Conservation (phyloP, 1,140 invertebrate genomes). For the Parasteatoda tepidariorum region DNA sequence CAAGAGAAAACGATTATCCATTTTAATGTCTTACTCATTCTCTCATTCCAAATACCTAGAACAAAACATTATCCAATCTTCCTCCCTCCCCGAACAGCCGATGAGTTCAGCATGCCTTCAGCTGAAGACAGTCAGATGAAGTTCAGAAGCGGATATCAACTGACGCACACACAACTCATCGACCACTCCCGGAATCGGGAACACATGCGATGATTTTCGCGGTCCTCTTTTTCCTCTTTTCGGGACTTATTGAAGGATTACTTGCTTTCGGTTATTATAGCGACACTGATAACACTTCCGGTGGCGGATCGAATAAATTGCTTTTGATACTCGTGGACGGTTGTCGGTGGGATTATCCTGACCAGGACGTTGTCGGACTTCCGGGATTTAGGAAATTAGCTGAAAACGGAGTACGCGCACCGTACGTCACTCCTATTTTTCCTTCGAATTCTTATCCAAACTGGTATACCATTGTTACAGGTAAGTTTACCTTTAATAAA, state of each 20-base stretch:
- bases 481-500: too few species aligned
- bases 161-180: not conserved
- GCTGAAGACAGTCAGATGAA: not conserved
- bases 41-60: too few species aligned
- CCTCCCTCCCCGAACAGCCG: too few species aligned
- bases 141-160: not conserved
- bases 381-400: conserved; percentile 48
- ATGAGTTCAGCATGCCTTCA: not conserved
- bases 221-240: not conserved
- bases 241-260: not conserved
- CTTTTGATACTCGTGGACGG: conserved; percentile 53
- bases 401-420: conserved; percentile 51
- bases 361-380: conserved; percentile 19
- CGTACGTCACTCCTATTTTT: conserved; percentile 51
- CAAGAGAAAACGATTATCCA: too few species aligned
- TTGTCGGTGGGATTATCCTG: conserved; percentile 59
- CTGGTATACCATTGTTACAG: conserved; percentile 58
- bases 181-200: not conserved
- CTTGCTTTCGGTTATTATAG: conserved; percentile 15
- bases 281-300: not conserved
- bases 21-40: too few species aligned
- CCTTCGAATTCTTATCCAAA: conserved; percentile 56
- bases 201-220: not conserved
- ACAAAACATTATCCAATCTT: too few species aligned
- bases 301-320: conserved; percentile 27